A percentile compares a stretch with the other conserved stretches of the same genome.
Conservation (phyloP, 2,797 vertebrate genomes). For the Jordanella pulchra region DNA sequence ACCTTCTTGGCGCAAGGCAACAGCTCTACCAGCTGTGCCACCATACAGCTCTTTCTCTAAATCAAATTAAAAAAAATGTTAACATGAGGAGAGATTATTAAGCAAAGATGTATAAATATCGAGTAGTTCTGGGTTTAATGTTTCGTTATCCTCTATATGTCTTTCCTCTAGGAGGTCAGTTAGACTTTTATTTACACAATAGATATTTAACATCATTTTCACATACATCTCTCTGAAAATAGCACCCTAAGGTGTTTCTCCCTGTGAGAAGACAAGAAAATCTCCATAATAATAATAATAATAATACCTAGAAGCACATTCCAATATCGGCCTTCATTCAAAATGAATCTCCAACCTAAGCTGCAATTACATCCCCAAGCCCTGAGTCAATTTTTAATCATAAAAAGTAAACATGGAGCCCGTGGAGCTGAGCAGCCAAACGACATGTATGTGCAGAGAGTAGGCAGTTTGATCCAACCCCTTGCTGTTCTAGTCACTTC, state of each 20-base stretch:
- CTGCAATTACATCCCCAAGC: constrained; percentile 53
- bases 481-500: constrained; percentile 17
- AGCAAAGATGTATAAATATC: neutral
- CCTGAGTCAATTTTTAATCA: constrained; percentile 76
- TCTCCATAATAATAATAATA: neutral
- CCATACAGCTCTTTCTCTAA: too few species aligned
- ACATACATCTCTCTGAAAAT: neutral
- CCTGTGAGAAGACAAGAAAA: neutral
- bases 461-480: constrained; percentile 36
- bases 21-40: too few species aligned
- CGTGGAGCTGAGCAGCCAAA: constrained; percentile 71
- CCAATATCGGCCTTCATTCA: constrained; percentile 31
- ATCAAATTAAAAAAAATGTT: too few species aligned
- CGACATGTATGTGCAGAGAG: constrained; percentile 75
- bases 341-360: constrained; percentile 27
- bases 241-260: neutral
- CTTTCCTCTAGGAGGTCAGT: neutral
- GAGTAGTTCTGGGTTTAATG: neutral
- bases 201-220: neutral
- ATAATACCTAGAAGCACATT: constrained; percentile 11
- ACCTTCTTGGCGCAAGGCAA: too few species aligned
- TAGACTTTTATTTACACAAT: too few species aligned
- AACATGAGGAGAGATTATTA: neutral
- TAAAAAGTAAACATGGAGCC: constrained; percentile 73
- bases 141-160: neutral